phyloP scores from a whole-genome alignment of 2,113 vertebrate species.

The Rattus rattus region DNA sequence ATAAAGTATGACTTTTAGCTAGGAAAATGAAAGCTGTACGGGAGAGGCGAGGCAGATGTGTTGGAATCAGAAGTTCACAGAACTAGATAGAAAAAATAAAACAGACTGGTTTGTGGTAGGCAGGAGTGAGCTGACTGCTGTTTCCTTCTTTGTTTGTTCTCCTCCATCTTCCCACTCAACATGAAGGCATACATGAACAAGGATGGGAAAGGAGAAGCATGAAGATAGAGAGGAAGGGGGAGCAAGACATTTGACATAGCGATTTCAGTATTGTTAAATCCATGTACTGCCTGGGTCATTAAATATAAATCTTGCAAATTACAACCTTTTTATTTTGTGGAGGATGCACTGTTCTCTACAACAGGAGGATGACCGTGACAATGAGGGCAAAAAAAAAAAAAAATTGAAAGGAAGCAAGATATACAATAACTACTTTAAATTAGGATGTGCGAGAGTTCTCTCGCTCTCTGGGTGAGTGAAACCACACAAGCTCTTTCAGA shows the following conservation, averaged over 20 bases:
- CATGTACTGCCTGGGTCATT: background rate
- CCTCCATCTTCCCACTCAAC: background rate
- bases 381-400: background rate
- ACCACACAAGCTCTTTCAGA: no score
- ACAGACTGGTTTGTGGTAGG: background rate
- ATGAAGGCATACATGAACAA: background rate
- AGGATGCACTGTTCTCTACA: background rate
- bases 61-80: background rate
- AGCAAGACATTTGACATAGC: background rate
- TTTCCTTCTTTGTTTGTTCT: background rate
- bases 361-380: background rate
- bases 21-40: constrained; percentile 43
- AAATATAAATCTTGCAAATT: background rate
- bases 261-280: background rate
- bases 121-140: background rate
- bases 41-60: background rate
- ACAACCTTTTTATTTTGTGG: background rate
- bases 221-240: accelerated
- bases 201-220: no score
- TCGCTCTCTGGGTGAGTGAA: background rate
- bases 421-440: background rate
- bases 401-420: no score
- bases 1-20: background rate
- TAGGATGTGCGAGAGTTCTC: background rate
- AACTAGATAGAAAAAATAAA: background rate